phyloP scores from a whole-genome alignment of 2,888 invertebrate species.

The Parasteatoda lunata region DNA sequence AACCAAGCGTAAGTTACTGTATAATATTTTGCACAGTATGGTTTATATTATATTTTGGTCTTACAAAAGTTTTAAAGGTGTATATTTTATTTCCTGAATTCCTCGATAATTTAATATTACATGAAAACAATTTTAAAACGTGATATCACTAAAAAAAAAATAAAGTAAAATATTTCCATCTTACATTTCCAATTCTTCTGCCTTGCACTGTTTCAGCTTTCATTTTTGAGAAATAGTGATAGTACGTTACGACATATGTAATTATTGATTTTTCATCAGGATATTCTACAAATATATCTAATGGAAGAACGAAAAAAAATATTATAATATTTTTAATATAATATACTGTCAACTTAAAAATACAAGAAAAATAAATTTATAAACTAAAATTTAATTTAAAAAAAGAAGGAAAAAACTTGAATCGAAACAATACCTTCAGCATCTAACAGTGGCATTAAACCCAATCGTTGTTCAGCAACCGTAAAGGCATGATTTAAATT shows the following conservation, averaged over 20 bases:
- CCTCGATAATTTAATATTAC: background rate
- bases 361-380: too few relatives aligned
- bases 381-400: too few relatives aligned
- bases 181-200: conserved; percentile 94
- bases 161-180: background rate
- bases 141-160: too few relatives aligned
- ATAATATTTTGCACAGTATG: too few relatives aligned
- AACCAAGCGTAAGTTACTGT: too few relatives aligned
- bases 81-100: too few relatives aligned
- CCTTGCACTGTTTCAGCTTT: conserved; percentile 99
- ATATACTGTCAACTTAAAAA: background rate
- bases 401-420: too few relatives aligned
- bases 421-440: conserved; percentile 82
- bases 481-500: conserved; percentile 99
- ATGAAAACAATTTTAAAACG: background rate
- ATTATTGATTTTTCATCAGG: conserved; percentile 99
- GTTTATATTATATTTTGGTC: too few relatives aligned
- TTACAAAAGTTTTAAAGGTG: too few relatives aligned
- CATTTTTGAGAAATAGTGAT: conserved; percentile 99
- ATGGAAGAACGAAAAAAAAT: conserved; percentile 8
- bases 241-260: conserved; percentile 99
- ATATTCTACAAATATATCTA: conserved; percentile 97
- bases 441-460: conserved; percentile 94
- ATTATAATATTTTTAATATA: background rate
- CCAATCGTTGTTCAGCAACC: conserved; percentile 97